Percentiles rank a stretch among this genome's conserved stretches.
phyloP scores from a whole-genome alignment of 1,140 invertebrate genomes.

The Lethrus apterus region DNA sequence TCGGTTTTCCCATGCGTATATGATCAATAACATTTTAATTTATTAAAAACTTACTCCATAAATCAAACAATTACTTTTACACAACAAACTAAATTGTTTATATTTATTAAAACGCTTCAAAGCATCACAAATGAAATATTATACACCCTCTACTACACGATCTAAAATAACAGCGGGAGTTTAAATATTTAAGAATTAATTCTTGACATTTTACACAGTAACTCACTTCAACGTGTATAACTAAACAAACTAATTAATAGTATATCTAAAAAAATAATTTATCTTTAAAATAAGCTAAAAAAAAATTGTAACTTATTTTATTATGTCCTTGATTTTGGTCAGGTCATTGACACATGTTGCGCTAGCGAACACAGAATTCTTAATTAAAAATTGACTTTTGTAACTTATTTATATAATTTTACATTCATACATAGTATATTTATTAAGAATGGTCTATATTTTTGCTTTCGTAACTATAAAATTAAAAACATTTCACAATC shows the following conservation, averaged over 20 bases:
- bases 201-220: background rate
- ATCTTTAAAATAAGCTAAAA: background rate
- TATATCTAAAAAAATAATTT: background rate
- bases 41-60: no score
- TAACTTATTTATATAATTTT: background rate
- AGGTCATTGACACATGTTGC: slow-evolving; percentile 8
- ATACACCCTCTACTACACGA: no score
- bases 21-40: no score
- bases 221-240: background rate
- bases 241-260: background rate
- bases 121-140: no score
- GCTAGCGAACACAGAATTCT: background rate
- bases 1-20: no score
- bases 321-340: slow-evolving; percentile 11
- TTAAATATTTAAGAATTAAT: slow-evolving; percentile 9
- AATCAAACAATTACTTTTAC: no score
- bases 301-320: slow-evolving; percentile 1
- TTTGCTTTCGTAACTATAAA: no score
- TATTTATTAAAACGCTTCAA: no score
- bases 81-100: no score
- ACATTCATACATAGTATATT: no score
- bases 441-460: no score
- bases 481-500: no score
- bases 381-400: background rate
- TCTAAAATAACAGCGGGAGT: slow-evolving; percentile 7